Evolutionary conservation across 2,113 vertebrate species (phyloP).

Genomic region (Chlorodrepanis virens): DNA sequence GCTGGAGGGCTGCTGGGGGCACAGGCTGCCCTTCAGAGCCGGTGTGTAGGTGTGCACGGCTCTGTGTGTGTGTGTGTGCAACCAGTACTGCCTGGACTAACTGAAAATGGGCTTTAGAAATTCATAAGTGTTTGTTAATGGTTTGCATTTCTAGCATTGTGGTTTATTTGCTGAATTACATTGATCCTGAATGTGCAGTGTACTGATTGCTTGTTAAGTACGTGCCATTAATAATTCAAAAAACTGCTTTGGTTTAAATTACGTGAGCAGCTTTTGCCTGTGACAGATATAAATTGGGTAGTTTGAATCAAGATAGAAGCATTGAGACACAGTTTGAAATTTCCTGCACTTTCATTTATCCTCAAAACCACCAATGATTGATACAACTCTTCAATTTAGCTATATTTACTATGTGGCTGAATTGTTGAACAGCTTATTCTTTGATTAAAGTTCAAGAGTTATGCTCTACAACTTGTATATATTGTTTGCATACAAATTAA

Average conservation of each 20-base stretch:
- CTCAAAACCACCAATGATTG: neutral
- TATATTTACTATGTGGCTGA: neutral
- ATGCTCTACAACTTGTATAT: neutral
- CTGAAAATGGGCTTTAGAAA: neutral
- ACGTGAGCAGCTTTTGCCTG: neutral
- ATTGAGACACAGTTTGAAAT: neutral
- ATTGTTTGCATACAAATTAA: neutral
- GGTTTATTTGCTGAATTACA: neutral
- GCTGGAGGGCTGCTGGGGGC: accelerated
- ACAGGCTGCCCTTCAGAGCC: neutral
- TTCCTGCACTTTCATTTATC: neutral
- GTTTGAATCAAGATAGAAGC: neutral
- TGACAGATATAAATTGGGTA: neutral
- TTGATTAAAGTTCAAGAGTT: neutral
- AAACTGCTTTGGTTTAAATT: neutral
- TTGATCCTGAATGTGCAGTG: neutral
- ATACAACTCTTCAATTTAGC: neutral
- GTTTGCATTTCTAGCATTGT: neutral
- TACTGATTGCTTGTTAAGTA: neutral
- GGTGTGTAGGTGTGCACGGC: accelerated
- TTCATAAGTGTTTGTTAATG: neutral
- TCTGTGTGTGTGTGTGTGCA: accelerated
- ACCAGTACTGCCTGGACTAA: neutral
- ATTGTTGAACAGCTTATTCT: neutral
- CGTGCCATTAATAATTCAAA: neutral